Evolutionary conservation across 2,888 invertebrate species (phyloP).

Genomic region (Itoplectis maculator): DNA sequence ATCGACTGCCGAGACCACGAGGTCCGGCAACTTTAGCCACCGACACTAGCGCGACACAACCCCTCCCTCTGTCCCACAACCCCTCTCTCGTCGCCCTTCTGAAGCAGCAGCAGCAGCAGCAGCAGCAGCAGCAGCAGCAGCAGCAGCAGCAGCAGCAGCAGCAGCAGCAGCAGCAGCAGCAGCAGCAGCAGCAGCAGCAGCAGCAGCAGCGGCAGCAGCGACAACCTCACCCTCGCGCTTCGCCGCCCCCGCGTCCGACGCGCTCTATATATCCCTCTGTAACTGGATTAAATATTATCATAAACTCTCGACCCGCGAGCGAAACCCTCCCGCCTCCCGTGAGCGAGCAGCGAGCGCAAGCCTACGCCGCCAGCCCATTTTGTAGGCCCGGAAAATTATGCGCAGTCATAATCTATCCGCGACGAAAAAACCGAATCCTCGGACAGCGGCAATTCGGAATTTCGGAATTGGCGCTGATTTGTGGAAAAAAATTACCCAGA

Average conservation of each 20-base stretch:
- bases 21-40: constrained; percentile 67
- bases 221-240: constrained; percentile 3
- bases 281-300: constrained; percentile 82
- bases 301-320: constrained; percentile 74
- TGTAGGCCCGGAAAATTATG: constrained; percentile 24
- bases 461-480: neutral
- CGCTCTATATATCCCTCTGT: constrained; percentile 66
- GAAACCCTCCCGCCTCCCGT: constrained; percentile 36
- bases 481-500: constrained; percentile 3
- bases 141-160: neutral
- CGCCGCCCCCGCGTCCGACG: constrained; percentile 28
- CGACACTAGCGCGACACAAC: constrained; percentile 42
- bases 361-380: constrained; percentile 8
- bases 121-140: neutral
- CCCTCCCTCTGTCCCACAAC: constrained; percentile 8
- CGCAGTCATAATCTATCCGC: constrained; percentile 4
- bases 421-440: neutral
- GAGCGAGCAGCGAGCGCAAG: neutral
- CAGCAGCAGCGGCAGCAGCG: neutral
- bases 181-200: neutral
- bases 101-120: no score
- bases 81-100: constrained; percentile 23
- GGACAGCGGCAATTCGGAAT: neutral
- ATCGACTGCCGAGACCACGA: constrained; percentile 77
- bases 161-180: neutral